Base-by-base conservation (phyloP, 1,140 invertebrate species). In the Acromyrmex heyeri region DNA sequence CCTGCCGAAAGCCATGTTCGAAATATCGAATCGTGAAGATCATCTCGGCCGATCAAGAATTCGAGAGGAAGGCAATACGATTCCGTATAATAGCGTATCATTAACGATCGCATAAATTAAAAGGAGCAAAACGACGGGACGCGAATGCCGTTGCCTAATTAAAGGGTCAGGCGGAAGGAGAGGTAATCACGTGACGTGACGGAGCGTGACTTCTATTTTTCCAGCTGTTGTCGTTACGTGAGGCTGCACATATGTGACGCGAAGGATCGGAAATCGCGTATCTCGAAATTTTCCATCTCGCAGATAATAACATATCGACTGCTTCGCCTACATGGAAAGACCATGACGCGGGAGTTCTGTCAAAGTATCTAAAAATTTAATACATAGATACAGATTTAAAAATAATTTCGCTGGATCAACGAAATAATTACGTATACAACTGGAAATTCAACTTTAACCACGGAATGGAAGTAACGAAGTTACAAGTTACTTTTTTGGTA, bases 201-300 rank as follows among this genome's bases (percentile, higher is more conserved):
- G 77, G 50, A 81, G 65, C 77, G 48, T 70, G 77, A 81, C 77
- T 81, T 18, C n/a, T 14, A 12, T 67, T 67, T 79, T 79, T 69
- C 30, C 24, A 55, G 4, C 62, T 48, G 38, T 48, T 50, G 30
- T 79, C 48, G 77, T 79, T 79, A 81, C 77, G 30, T 70, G 27
- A 70, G 48, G 48, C 27, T 55, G 76, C 76, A 48, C 76, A 78
- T 81, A n/a, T 55, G 64, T 55, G 30, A 78, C 48, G 48, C 64
- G 44, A 16, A 34, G 27, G 14, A 53, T 77, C 38, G 18, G 21
- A 24, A n/a, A 27, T 6, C 53, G 57, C 57, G 10, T 24, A 24
- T 12, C 21, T 18, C 18, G 34, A 24, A 24, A 16, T 77, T 77
- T 64, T 50, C 44, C 59, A 27, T 24, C 2, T 21, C 44, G 10